phyloP scores from a whole-genome alignment of 2,888 invertebrate genomes.

The Ormyrus rosae region DNA sequence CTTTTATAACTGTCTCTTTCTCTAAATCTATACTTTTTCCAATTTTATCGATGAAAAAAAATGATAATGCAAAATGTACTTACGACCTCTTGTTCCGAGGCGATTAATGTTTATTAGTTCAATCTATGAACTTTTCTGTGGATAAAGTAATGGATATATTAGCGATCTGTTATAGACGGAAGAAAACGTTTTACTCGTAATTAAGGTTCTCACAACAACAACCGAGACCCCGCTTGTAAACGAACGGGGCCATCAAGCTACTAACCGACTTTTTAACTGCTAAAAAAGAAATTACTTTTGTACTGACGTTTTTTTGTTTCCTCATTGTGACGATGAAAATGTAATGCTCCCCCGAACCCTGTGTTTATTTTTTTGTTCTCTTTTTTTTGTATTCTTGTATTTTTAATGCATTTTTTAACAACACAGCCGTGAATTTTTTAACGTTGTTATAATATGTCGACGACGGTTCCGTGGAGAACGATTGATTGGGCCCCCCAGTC shows the following conservation, averaged over 20 bases:
- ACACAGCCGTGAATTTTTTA: constrained; percentile 50
- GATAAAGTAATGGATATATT: constrained; percentile 21
- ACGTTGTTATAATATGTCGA: constrained; percentile 45
- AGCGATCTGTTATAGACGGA: constrained; percentile 31
- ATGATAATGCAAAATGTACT: constrained; percentile 49
- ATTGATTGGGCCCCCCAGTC: constrained; percentile 55
- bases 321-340: constrained; percentile 32
- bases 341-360: constrained; percentile 34
- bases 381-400: constrained; percentile 41
- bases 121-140: constrained; percentile 34
- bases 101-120: constrained; percentile 40
- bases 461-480: constrained; percentile 57
- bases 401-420: constrained; percentile 49
- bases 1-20: constrained; percentile 32
- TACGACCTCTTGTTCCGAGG: constrained; percentile 29
- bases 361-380: constrained; percentile 44
- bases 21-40: constrained; percentile 28
- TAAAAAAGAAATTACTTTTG: constrained; percentile 27
- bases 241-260: constrained; percentile 27
- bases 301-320: constrained; percentile 34
- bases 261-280: constrained; percentile 39
- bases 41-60: constrained; percentile 3
- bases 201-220: constrained; percentile 22
- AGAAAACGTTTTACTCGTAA: constrained; percentile 13
- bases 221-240: constrained; percentile 22